phyloP scores from a whole-genome alignment of 1,140 invertebrate species.

The Drosophila sulfurigaster region DNA sequence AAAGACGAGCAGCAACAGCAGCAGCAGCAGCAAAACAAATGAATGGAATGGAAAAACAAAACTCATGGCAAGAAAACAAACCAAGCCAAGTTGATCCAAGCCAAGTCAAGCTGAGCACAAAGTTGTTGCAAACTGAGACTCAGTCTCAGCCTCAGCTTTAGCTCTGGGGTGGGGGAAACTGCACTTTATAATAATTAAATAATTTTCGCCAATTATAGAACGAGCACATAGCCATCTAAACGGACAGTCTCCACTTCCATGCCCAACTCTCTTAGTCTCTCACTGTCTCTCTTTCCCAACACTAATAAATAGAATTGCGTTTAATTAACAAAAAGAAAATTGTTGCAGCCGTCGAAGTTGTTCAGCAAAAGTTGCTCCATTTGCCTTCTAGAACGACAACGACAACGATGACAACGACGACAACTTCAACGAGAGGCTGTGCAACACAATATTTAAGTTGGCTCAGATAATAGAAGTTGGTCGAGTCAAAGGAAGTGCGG shows the following conservation, averaged over 20 bases:
- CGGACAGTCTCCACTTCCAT: constrained; percentile 42
- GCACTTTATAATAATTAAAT: constrained; percentile 82
- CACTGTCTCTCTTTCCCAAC: constrained; percentile 23
- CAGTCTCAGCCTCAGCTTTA: not conserved
- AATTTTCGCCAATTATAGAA: constrained; percentile 77
- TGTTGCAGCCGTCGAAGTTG: constrained; percentile 62
- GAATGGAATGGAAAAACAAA: constrained; percentile 49
- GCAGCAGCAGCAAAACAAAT: constrained; percentile 27
- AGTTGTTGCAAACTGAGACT: constrained; percentile 17
- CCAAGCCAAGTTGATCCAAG: constrained; percentile 1
- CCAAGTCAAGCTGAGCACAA: constrained; percentile 9
- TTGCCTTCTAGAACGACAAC: constrained; percentile 32
- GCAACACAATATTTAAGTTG: constrained; percentile 56
- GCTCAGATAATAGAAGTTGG: constrained; percentile 57
- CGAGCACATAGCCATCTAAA: constrained; percentile 57
- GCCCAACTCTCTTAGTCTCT: not conserved
- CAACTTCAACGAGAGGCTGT: constrained; percentile 22
- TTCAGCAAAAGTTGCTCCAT: constrained; percentile 61
- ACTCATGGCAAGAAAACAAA: constrained; percentile 45
- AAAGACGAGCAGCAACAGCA: not conserved
- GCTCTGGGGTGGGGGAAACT: constrained; percentile 17
- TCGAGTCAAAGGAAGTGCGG: constrained; percentile 9
- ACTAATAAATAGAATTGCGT: constrained; percentile 80
- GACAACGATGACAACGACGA: constrained; percentile 13
- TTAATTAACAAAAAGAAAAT: constrained; percentile 78